Evolutionary conservation across 1,140 invertebrate genomes (phyloP).

Genomic region (Pinna nobilis): DNA sequence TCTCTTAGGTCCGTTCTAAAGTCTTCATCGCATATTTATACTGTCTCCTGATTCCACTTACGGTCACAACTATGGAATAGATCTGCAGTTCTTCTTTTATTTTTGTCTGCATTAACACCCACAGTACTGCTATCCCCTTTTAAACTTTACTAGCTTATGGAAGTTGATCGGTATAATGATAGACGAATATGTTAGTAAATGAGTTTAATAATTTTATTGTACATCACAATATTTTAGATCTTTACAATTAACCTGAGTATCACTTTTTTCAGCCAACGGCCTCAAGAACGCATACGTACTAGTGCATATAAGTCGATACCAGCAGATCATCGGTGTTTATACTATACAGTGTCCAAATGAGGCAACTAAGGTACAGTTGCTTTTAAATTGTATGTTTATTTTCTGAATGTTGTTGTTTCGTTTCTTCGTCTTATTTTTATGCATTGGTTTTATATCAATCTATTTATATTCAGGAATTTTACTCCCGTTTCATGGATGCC

Average conservation of each 20-base stretch:
- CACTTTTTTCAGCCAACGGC: slow-evolving; percentile 73
- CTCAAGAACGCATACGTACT: slow-evolving; percentile 79
- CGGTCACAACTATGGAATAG: too few relatives aligned
- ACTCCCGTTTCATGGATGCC: too few relatives aligned
- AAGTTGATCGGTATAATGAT: not conserved
- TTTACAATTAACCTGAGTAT: not conserved
- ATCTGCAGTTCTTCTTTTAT: not conserved
- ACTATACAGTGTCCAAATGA: slow-evolving; percentile 78
- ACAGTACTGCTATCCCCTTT: not conserved
- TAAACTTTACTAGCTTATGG: not conserved
- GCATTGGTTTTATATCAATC: too few relatives aligned
- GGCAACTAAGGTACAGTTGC: slow-evolving; percentile 78
- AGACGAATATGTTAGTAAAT: not conserved
- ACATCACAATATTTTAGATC: too few relatives aligned
- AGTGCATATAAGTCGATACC: slow-evolving; percentile 79
- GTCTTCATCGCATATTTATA: too few relatives aligned
- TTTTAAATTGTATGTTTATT: too few relatives aligned
- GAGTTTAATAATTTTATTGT: not conserved
- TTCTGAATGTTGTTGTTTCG: too few relatives aligned
- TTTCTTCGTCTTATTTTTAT: too few relatives aligned
- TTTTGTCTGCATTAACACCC: not conserved
- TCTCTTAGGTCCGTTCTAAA: too few relatives aligned
- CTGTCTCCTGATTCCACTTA: too few relatives aligned
- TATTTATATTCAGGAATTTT: too few relatives aligned
- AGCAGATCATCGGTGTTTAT: slow-evolving; percentile 78